Evolutionary conservation across 1,140 invertebrate genomes (phyloP).

Genomic region (Drosophila saltans): DNA sequence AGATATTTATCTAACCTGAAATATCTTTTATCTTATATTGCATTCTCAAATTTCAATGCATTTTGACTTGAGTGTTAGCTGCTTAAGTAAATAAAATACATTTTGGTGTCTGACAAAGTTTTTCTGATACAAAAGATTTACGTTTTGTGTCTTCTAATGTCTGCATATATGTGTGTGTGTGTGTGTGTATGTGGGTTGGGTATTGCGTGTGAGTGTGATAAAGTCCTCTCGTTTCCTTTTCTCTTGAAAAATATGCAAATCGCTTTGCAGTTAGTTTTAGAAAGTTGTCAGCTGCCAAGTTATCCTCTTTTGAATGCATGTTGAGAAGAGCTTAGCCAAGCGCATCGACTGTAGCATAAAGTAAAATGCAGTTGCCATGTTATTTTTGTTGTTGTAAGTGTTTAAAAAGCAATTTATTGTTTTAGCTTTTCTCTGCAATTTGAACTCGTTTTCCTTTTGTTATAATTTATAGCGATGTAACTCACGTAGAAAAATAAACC

Average conservation of each 20-base stretch:
- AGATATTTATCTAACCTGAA: no score
- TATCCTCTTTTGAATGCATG: constrained; percentile 30
- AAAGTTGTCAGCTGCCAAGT: constrained; percentile 74
- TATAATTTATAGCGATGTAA: no score
- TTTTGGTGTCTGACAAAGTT: constrained; percentile 75
- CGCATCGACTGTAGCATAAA: constrained; percentile 45
- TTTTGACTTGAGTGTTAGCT: constrained; percentile 56
- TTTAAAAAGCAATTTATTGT: constrained; percentile 81
- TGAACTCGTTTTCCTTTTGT: background rate
- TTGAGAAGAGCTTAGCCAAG: constrained; percentile 48
- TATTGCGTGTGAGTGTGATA: constrained; percentile 63
- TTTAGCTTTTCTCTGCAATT: constrained; percentile 26
- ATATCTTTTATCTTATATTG: background rate
- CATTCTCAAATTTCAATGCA: background rate
- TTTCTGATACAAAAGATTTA: constrained; percentile 35
- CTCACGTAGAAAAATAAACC: no score
- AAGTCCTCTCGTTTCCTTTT: constrained; percentile 47
- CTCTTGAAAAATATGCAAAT: constrained; percentile 73
- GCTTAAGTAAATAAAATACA: constrained; percentile 68
- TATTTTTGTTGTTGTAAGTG: constrained; percentile 54
- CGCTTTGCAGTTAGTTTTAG: constrained; percentile 79
- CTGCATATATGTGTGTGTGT: constrained; percentile 35
- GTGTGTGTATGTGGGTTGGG: constrained; percentile 13
- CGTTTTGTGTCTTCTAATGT: constrained; percentile 12
- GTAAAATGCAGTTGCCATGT: constrained; percentile 49